These are phyloP conservation scores for Willisornis vidua DNA, from an alignment of 2,113 vertebrate species.

Conservation along the genomic window DNA sequence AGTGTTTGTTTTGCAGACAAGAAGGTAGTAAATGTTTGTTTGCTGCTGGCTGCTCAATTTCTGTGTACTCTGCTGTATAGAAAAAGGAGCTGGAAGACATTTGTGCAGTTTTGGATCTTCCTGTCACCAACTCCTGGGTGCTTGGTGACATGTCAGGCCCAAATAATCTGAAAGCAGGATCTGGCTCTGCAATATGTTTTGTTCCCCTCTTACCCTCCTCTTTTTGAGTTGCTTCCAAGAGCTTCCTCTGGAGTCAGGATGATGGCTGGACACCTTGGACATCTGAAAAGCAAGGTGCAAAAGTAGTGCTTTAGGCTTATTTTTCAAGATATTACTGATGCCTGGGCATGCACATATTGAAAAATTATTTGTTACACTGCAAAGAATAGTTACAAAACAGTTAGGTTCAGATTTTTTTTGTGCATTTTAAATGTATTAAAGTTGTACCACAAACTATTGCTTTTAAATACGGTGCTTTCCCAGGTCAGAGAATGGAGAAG, in stretches of 20 bases:
- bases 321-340: background rate
- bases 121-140: background rate
- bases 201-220: background rate
- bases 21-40: background rate
- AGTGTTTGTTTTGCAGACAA: background rate
- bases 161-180: background rate
- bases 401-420: background rate
- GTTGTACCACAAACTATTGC: background rate
- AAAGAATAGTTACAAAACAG: background rate
- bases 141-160: background rate
- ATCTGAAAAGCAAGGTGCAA: conserved; percentile 17
- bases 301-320: conserved; percentile 34
- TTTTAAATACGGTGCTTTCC: background rate
- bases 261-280: background rate
- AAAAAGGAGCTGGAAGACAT: background rate
- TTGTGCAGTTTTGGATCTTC: background rate
- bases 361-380: background rate
- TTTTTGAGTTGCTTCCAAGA: conserved; percentile 32
- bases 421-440: background rate
- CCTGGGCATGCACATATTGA: conserved; percentile 21
- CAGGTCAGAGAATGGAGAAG: background rate
- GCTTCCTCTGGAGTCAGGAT: background rate
- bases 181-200: conserved; percentile 32
- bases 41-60: background rate
- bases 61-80: background rate